A percentile compares a stretch with the other conserved stretches of the same genome.
phyloP scores from a whole-genome alignment of 30 jellyfish, hydroid and myxozoan species.

The Cassiopea xamachana region DNA sequence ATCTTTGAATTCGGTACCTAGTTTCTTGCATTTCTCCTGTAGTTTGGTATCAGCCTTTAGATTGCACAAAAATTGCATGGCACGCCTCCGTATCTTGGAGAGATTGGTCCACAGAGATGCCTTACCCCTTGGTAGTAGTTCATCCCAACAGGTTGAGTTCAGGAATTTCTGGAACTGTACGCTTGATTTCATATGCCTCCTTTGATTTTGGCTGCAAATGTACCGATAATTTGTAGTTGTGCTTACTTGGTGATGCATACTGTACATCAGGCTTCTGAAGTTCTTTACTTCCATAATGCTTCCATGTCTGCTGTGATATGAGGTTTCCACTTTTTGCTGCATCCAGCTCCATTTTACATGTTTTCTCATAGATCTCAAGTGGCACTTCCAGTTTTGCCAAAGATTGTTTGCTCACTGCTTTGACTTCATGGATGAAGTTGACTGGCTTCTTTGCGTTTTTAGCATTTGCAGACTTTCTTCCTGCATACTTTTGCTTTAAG shows the following conservation, averaged over 20 bases:
- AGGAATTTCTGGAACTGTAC: slow-evolving; percentile 30
- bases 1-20: neutral
- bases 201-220: slow-evolving; percentile 30
- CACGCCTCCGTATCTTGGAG: neutral
- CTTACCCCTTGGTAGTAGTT: slow-evolving; percentile 18
- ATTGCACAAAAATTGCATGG: slow-evolving; percentile 15
- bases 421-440: slow-evolving; percentile 26
- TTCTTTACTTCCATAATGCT: slow-evolving; percentile 20
- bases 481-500: slow-evolving; percentile 26
- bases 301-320: slow-evolving; percentile 28
- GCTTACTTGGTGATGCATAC: slow-evolving; percentile 31
- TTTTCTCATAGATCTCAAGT: neutral
- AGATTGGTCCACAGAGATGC: slow-evolving; percentile 16
- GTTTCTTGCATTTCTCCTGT: slow-evolving; percentile 20
- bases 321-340: slow-evolving; percentile 41
- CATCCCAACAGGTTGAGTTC: slow-evolving; percentile 30
- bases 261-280: slow-evolving; percentile 8
- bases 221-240: slow-evolving; percentile 12
- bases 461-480: slow-evolving; percentile 33
- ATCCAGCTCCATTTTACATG: neutral
- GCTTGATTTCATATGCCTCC: slow-evolving; percentile 20
- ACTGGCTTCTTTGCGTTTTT: slow-evolving; percentile 9
- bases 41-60: slow-evolving; percentile 21
- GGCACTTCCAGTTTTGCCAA: neutral
- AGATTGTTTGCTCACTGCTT: slow-evolving; percentile 4